A percentile compares a stretch with the other conserved stretches of the same genome.
Conservation (phyloP, 2,113 vertebrate species). For the Nycticorax nycticorax region DNA sequence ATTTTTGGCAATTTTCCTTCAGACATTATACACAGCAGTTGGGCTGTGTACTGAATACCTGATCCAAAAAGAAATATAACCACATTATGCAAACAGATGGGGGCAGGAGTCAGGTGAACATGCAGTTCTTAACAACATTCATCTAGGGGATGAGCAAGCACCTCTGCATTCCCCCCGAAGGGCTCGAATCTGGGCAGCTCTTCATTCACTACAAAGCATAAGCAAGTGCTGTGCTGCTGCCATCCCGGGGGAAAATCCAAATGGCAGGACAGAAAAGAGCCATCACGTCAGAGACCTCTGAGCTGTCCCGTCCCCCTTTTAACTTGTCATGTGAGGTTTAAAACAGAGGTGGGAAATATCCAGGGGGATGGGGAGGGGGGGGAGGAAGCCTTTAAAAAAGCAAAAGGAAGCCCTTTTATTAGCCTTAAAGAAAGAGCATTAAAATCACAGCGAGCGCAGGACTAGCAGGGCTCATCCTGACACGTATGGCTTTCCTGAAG, state of each 20-base stretch:
- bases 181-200: neutral
- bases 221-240: neutral
- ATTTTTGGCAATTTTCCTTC: conserved; percentile 65
- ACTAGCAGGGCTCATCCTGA: neutral
- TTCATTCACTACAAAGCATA: neutral
- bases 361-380: no score
- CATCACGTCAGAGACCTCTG: neutral
- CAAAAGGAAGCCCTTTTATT: neutral
- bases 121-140: conserved; percentile 1
- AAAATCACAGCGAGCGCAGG: neutral
- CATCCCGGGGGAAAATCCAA: neutral
- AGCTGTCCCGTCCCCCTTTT: neutral
- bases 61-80: conserved; percentile 58
- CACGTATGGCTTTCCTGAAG: neutral
- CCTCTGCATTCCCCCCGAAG: neutral
- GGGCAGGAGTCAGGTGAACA: conserved; percentile 39
- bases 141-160: neutral
- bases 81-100: conserved; percentile 43
- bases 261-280: neutral
- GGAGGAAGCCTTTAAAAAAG: neutral
- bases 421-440: neutral
- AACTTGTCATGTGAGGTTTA: neutral
- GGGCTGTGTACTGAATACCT: conserved; percentile 60
- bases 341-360: conserved; percentile 8
- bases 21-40: conserved; percentile 62